Percentiles rank a stretch among this genome's conserved stretches.
phyloP scores from a whole-genome alignment of 2,797 vertebrate genomes.

The Anabacerthia variegaticeps region DNA sequence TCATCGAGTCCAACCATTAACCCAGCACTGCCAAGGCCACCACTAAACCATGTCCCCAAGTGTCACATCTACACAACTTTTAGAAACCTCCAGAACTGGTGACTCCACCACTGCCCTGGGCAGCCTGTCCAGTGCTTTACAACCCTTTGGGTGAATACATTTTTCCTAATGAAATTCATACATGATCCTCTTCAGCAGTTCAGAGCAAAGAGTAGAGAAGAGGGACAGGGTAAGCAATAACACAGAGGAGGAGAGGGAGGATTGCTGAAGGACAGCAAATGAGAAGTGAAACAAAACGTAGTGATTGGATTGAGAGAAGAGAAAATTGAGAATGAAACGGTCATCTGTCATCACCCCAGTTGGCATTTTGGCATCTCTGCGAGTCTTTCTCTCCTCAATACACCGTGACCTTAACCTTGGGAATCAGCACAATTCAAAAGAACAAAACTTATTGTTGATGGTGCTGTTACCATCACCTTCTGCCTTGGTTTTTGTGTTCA shows the following conservation, averaged over 20 bases:
- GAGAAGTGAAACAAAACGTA: neutral
- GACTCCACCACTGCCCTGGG: neutral
- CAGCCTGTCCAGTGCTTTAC: neutral
- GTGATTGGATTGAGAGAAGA: neutral
- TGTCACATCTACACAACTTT: accelerated
- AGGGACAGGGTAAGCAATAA: neutral
- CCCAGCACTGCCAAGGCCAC: neutral
- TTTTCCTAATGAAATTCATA: neutral
- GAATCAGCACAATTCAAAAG: neutral
- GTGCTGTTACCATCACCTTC: neutral
- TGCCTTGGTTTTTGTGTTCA: neutral
- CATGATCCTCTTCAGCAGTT: neutral
- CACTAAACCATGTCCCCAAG: accelerated
- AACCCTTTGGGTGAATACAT: neutral
- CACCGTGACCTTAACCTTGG: neutral
- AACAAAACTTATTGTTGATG: neutral
- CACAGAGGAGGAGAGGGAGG: neutral
- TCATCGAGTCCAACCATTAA: accelerated
- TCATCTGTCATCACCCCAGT: neutral
- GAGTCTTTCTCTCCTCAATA: neutral
- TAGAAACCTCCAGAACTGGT: neutral
- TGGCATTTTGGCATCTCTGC: neutral
- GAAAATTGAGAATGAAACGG: neutral
- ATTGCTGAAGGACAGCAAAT: neutral
- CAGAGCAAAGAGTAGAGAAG: neutral